Conservation (phyloP, 2,113 vertebrate genomes). For the Neodontobutis hainanensis region DNA sequence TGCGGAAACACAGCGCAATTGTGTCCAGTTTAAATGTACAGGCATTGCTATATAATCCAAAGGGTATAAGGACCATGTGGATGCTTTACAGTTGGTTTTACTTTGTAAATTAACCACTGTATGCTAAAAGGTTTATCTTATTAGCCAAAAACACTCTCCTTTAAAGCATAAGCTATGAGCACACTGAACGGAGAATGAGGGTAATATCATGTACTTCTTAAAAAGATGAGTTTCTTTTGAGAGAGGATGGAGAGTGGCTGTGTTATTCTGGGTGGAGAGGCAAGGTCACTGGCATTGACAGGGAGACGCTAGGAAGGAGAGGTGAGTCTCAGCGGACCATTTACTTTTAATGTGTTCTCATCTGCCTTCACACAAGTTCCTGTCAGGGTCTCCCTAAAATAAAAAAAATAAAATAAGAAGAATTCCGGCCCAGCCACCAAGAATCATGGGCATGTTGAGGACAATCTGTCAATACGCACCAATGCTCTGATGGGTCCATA, state of each 20-base stretch:
- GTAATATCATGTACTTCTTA: conserved; percentile 25
- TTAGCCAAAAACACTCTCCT: no score
- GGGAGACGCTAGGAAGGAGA: conserved; percentile 47
- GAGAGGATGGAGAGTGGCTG: conserved; percentile 36
- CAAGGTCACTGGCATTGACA: conserved; percentile 64
- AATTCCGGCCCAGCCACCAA: conserved; percentile 13
- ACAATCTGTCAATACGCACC: conserved; percentile 27
- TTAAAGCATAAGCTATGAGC: not conserved
- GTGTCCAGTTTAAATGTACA: no score
- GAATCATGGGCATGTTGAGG: conserved; percentile 34
- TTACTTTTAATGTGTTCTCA: conserved; percentile 72
- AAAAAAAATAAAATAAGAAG: not conserved
- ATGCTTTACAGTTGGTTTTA: no score
- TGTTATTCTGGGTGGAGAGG: conserved; percentile 44
- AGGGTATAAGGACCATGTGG: no score
- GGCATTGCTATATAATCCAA: no score
- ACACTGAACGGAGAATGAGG: conserved; percentile 27
- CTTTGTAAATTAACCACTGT: no score
- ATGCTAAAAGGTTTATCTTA: no score
- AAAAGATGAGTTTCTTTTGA: conserved; percentile 36
- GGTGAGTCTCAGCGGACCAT: conserved; percentile 56
- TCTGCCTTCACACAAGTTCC: conserved; percentile 60
- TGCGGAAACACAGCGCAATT: no score
- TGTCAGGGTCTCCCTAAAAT: conserved; percentile 16
- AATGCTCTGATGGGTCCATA: conserved; percentile 39